Percentiles rank a stretch among this genome's conserved stretches.
These are phyloP conservation scores for Petrocephalus sullivani DNA, from an alignment of 2,797 vertebrate genomes.

Conservation along the genomic window DNA sequence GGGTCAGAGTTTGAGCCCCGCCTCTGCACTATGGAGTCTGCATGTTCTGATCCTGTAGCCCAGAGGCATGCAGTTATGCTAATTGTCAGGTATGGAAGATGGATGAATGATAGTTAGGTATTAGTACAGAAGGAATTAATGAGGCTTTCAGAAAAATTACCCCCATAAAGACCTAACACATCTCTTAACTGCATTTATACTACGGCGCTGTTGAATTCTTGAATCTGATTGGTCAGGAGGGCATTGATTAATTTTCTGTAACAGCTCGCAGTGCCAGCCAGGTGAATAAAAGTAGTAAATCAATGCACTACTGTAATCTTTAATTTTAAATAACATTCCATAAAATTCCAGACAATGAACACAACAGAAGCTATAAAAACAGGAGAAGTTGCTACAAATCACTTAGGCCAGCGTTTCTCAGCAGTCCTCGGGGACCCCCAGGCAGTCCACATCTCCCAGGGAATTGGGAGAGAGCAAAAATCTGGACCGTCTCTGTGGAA, in stretches of 20 bases:
- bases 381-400: background rate
- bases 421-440: background rate
- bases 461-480: background rate
- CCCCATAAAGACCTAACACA: background rate
- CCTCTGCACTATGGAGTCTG: background rate
- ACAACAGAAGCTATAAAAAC: background rate
- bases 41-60: background rate
- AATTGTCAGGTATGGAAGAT: background rate
- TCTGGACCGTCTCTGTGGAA: background rate
- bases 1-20: background rate
- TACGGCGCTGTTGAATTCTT: background rate
- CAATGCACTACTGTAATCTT: background rate
- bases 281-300: background rate
- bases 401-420: background rate
- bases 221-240: background rate
- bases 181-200: background rate
- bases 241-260: background rate
- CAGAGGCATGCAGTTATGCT: background rate
- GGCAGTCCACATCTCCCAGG: background rate
- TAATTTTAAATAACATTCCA: background rate
- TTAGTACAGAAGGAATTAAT: background rate
- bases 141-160: background rate
- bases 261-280: background rate
- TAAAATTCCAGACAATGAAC: background rate
- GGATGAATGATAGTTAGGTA: background rate